phyloP scores from a whole-genome alignment of 2,888 invertebrate species.

The Athalia cordata region DNA sequence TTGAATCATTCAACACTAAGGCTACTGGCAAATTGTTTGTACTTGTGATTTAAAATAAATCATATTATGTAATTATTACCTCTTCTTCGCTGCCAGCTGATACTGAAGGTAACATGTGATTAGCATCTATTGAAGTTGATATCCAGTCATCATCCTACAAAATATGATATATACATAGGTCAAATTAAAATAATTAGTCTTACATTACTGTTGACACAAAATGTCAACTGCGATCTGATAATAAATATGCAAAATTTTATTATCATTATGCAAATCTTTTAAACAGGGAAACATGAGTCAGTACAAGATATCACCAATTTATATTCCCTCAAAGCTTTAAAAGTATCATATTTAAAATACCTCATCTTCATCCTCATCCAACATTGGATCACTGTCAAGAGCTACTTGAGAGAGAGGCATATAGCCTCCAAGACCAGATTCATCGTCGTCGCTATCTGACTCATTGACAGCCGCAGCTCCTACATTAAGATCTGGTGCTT shows the following conservation, averaged over 20 bases:
- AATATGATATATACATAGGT: neutral
- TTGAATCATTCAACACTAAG: too few species aligned
- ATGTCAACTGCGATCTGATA: too few species aligned
- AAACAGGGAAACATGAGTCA: too few species aligned
- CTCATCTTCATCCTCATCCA: slow-evolving; percentile 65
- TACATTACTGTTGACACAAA: too few species aligned
- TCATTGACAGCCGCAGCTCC: slow-evolving; percentile 59
- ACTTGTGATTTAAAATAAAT: neutral
- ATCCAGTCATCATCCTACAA: slow-evolving; percentile 65
- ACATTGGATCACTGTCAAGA: slow-evolving; percentile 62
- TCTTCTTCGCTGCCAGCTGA: slow-evolving; percentile 10
- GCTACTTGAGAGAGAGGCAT: slow-evolving; percentile 65
- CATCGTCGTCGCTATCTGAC: slow-evolving; percentile 68
- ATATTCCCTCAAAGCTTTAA: neutral
- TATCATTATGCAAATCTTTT: too few species aligned
- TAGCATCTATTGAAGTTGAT: slow-evolving; percentile 48
- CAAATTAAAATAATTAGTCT: too few species aligned
- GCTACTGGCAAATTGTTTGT: too few species aligned
- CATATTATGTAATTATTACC: neutral
- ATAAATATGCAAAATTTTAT: too few species aligned
- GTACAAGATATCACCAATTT: neutral
- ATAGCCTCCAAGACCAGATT: slow-evolving; percentile 62
- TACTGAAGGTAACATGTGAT: slow-evolving; percentile 44
- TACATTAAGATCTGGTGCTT: slow-evolving; percentile 56
- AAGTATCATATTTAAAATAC: slow-evolving; percentile 47